Conservation (phyloP, 2,113 vertebrate genomes). For the Rhagologus leucostigma region DNA sequence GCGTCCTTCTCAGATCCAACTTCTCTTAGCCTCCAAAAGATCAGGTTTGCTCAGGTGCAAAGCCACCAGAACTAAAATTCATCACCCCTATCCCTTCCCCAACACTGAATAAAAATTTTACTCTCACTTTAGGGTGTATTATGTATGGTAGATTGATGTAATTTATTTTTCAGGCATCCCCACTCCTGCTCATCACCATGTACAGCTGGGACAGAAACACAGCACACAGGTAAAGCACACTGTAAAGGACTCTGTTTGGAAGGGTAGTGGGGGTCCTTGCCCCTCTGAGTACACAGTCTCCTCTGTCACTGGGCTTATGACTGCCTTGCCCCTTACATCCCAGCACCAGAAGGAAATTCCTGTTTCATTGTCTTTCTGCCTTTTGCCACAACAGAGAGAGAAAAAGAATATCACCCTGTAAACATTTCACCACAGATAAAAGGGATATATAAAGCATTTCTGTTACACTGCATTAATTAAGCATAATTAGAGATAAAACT, state of each 20-base stretch:
- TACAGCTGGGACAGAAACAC: neutral
- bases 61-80: neutral
- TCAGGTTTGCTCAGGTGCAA: neutral
- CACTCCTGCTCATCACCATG: neutral
- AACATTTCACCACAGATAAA: neutral
- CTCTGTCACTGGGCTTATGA: neutral
- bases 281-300: neutral
- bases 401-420: neutral
- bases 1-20: neutral
- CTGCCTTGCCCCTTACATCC: neutral
- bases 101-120: neutral
- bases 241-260: neutral
- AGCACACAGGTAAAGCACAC: neutral
- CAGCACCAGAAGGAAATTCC: neutral
- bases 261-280: accelerated
- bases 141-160: neutral
- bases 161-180: neutral
- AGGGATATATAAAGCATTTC: neutral
- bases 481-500: slow-evolving; percentile 27
- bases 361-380: neutral
- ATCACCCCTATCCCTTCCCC: neutral
- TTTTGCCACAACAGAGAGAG: neutral
- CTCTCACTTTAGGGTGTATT: neutral
- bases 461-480: neutral
- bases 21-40: neutral